phyloP scores from a whole-genome alignment of 92 coral and sea anemone genomes.

The Chrysogorgia sp. region DNA sequence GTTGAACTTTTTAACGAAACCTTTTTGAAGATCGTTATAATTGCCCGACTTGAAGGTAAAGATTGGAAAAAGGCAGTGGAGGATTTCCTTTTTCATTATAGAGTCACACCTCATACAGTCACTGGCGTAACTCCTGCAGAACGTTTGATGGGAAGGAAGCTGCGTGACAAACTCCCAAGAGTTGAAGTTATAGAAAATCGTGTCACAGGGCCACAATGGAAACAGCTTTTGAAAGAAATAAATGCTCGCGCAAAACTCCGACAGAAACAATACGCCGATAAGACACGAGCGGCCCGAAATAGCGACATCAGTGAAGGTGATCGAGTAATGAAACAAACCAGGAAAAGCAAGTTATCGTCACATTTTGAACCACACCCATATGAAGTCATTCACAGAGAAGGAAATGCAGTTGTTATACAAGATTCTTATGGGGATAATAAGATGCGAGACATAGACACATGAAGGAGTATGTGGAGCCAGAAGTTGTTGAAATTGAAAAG shows the following conservation, averaged over 20 bases:
- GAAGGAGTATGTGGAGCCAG: no score
- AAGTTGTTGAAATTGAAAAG: no score
- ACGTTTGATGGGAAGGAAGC: conserved; percentile 44
- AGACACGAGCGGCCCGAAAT: conserved; percentile 28
- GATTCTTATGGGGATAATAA: conserved; percentile 48
- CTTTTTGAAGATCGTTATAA: no score
- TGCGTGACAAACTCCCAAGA: conserved; percentile 42
- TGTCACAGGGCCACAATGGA: conserved; percentile 26
- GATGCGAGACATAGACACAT: conserved; percentile 42
- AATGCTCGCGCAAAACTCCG: conserved; percentile 37
- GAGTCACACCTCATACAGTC: conserved; percentile 46
- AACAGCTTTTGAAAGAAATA: conserved; percentile 34
- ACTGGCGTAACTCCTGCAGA: conserved; percentile 40
- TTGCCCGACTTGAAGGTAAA: no score
- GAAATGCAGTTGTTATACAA: conserved; percentile 16
- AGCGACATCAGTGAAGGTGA: conserved; percentile 36
- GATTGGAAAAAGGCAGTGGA: no score
- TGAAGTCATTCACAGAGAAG: no score
- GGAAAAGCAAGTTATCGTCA: not conserved
- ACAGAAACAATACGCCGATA: conserved; percentile 51
- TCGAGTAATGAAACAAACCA: conserved; percentile 12
- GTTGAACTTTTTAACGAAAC: no score
- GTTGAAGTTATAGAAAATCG: conserved; percentile 6
- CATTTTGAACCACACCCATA: conserved; percentile 36
- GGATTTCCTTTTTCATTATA: no score